Evolutionary conservation across 2,797 vertebrate species (phyloP).

Genomic region (Trematomus bernacchii): DNA sequence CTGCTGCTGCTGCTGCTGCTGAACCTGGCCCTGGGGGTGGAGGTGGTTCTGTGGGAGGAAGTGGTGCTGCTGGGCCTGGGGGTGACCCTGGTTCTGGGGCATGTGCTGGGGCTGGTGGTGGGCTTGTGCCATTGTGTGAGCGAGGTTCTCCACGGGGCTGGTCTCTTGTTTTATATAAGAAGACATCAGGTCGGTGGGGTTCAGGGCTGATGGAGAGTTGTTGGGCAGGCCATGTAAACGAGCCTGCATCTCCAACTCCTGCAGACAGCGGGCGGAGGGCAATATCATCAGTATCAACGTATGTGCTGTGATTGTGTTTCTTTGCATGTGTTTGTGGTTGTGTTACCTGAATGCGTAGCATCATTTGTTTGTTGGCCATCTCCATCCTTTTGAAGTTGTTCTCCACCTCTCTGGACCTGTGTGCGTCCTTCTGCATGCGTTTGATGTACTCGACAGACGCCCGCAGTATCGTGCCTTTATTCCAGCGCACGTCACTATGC

Average conservation of each 20-base stretch:
- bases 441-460: slow-evolving; percentile 98
- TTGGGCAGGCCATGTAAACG: slow-evolving; percentile 91
- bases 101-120: slow-evolving; percentile 76
- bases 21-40: slow-evolving; percentile 72
- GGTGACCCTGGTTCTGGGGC: slow-evolving; percentile 68
- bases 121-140: slow-evolving; percentile 73
- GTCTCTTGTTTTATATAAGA: slow-evolving; percentile 93
- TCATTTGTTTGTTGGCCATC: slow-evolving; percentile 94
- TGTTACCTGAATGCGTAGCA: slow-evolving; percentile 95
- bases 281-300: not conserved
- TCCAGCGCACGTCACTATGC: slow-evolving; percentile 96
- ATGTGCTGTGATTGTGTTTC: not conserved
- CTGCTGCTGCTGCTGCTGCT: slow-evolving; percentile 43
- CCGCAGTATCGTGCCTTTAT: slow-evolving; percentile 97
- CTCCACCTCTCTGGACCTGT: slow-evolving; percentile 94
- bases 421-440: slow-evolving; percentile 97
- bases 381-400: slow-evolving; percentile 96
- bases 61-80: slow-evolving; percentile 84
- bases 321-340: not conserved
- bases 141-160: slow-evolving; percentile 86
- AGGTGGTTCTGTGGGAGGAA: slow-evolving; percentile 78
- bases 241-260: slow-evolving; percentile 99
- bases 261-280: slow-evolving; percentile 15
- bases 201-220: slow-evolving; percentile 90
- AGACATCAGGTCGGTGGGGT: slow-evolving; percentile 86